These are phyloP conservation scores for Avahi laniger DNA, from an alignment of 2,797 vertebrate genomes.

Conservation along the genomic window DNA sequence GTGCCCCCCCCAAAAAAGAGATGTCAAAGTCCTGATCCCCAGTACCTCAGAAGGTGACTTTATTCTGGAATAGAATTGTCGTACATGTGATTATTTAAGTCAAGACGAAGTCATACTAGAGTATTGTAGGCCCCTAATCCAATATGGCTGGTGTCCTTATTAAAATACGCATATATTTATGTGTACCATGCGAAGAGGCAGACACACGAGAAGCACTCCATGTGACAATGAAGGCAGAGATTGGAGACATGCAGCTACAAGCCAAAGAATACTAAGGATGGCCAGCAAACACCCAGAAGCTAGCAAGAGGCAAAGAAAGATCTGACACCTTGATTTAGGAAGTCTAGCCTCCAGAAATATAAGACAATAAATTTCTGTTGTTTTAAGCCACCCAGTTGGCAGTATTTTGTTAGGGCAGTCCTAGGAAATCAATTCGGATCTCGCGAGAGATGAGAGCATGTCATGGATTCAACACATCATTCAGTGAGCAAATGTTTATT, in stretches of 20 bases:
- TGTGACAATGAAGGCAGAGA: neutral
- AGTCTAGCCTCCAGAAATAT: neutral
- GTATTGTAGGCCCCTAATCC: neutral
- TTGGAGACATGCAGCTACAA: rapidly evolving
- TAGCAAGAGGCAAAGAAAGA: neutral
- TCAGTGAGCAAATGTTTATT: neutral
- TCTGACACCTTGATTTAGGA: neutral
- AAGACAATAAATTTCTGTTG: neutral
- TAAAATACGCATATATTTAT: neutral
- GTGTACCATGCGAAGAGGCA: neutral
- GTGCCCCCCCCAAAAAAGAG: neutral
- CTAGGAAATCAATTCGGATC: neutral
- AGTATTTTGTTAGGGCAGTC: neutral
- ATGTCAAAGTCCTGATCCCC: neutral
- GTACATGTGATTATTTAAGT: neutral
- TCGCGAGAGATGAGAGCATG: neutral
- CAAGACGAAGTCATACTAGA: neutral
- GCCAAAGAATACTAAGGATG: neutral
- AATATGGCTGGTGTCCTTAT: neutral
- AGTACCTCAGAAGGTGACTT: neutral
- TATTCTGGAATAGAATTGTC: neutral
- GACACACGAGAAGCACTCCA: neutral
- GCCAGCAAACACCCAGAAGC: neutral
- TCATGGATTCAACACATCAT: neutral
- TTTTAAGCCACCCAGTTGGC: neutral